Evolutionary conservation across 2,113 vertebrate species (phyloP), one percentile per base, ranked within the genome.

Genomic region (Grallaria varia): DNA sequence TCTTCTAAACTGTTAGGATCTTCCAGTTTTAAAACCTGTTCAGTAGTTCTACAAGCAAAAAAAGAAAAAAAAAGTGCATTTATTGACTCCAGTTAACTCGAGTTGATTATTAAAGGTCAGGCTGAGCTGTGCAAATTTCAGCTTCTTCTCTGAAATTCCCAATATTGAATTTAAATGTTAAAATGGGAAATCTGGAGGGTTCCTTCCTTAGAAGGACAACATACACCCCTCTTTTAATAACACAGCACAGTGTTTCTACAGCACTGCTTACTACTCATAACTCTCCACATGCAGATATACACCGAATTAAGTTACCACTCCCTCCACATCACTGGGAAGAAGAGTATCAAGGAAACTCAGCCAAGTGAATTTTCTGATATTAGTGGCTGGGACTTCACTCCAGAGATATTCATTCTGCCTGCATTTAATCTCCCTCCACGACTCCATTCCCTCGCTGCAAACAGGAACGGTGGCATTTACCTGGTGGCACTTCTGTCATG

Each of bases 1-100:
- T 98, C 96, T 95, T 99, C 99, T 93, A 98, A 98, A 95, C 99
- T 99, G 97, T 98, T 99, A 24, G 98, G 98, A 95, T 99, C 99
- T 93, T 98, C 97, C 58, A 99, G 96, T 94, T 52, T 97, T 96
- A 99, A 97, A 88, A 98, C 95, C 93, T 97, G 97, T 96, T 99
- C 98, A 42, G 97, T 97, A 14, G 98, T 98, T 96, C 99, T 99
- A 93, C 7, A 88, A 77, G 67, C 2, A 62, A 84, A 74, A 85
- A 83, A 74, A 85, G 60, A 25, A 28, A 52, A 53, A 83, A 14
- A 56, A n/a, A 8, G 23, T 69, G 89, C 63, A 74, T 89, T 95
- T 83, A 95, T 93, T 92, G 93, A 91, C 74, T 90, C 35, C 90
- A 66, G 85, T 94, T 94, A 96, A 77, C 75, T 86, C 2, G 2